Conservation (phyloP, 37 sponge, comb jelly and placozoan genomes). For the Ianthella basta region DNA sequence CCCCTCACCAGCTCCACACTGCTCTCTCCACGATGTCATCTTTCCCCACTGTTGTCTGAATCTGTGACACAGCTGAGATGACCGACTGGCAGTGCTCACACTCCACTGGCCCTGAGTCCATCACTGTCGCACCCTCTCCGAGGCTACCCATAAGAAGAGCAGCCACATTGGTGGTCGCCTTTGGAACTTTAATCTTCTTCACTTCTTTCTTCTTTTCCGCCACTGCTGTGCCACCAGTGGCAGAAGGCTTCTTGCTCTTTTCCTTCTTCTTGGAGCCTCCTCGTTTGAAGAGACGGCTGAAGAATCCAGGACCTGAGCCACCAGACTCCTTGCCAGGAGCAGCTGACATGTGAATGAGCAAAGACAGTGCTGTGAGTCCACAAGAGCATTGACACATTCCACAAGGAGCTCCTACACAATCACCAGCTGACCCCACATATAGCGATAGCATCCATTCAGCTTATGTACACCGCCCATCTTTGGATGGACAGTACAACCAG, state of each 20-base stretch:
- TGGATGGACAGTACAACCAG: too few relatives aligned
- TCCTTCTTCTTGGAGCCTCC: constrained; percentile 25
- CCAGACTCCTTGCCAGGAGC: too few relatives aligned
- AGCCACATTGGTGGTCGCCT: constrained; percentile 70
- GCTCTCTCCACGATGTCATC: constrained; percentile 15
- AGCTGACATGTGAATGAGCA: too few relatives aligned
- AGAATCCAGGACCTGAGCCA: constrained; percentile 14
- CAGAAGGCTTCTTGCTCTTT: constrained; percentile 3
- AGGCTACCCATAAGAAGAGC: constrained; percentile 76
- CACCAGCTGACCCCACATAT: too few relatives aligned
- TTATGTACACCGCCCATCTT: too few relatives aligned
- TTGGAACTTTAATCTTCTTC: constrained; percentile 75
- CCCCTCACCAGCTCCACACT: constrained; percentile 74
- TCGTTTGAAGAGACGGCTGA: constrained; percentile 21
- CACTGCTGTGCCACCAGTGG: constrained; percentile 23
- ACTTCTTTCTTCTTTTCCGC: constrained; percentile 23
- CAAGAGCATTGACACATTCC: too few relatives aligned
- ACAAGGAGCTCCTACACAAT: too few relatives aligned
- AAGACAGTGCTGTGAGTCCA: too few relatives aligned
- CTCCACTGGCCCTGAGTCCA: constrained; percentile 46
- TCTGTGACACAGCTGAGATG: constrained; percentile 68
- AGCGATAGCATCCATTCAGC: too few relatives aligned
- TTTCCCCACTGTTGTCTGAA: constrained; percentile 33
- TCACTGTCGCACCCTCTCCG: constrained; percentile 36
- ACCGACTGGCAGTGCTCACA: constrained; percentile 72